A percentile compares a stretch with the other conserved stretches of the same genome.
phyloP scores from a whole-genome alignment of 2,113 vertebrate genomes.

The Mastomys natalensis region DNA sequence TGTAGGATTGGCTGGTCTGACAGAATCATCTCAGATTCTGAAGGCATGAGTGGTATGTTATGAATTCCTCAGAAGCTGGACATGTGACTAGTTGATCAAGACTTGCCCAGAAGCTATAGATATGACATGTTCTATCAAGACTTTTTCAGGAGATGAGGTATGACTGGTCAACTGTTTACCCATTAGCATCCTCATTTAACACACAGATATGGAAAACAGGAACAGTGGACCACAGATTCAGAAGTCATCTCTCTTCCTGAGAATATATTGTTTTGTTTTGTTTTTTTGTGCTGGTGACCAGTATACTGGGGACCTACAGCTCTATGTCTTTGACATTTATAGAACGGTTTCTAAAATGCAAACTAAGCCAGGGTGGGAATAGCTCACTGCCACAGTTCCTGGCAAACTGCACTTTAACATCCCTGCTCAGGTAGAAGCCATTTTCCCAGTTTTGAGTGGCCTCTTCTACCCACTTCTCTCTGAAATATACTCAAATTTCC shows the following conservation, averaged over 20 bases:
- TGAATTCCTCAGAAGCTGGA: not conserved
- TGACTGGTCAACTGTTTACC: not conserved
- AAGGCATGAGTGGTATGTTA: not conserved
- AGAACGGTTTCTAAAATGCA: not conserved
- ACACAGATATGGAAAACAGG: not conserved
- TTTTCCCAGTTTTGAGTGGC: conserved; percentile 46
- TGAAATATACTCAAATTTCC: not conserved
- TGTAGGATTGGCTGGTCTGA: not conserved
- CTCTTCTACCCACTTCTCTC: not conserved
- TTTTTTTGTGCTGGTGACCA: not conserved
- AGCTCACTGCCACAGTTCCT: conserved; percentile 72
- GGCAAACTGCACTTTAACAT: conserved; percentile 87
- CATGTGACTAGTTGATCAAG: not conserved
- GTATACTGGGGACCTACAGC: rapidly evolving
- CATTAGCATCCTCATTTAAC: not conserved
- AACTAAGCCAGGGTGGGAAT: not conserved
- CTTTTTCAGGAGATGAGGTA: not conserved
- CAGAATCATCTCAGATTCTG: too few species aligned
- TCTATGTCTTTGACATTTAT: not conserved
- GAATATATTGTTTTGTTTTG: too few species aligned
- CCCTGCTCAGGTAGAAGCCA: conserved; percentile 73
- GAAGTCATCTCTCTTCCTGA: not conserved
- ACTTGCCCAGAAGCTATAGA: not conserved
- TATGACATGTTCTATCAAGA: not conserved
- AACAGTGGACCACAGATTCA: too few species aligned